Evolutionary conservation across 2,113 vertebrate genomes (phyloP).

Genomic region (Mesoclemmys tuberculata): DNA sequence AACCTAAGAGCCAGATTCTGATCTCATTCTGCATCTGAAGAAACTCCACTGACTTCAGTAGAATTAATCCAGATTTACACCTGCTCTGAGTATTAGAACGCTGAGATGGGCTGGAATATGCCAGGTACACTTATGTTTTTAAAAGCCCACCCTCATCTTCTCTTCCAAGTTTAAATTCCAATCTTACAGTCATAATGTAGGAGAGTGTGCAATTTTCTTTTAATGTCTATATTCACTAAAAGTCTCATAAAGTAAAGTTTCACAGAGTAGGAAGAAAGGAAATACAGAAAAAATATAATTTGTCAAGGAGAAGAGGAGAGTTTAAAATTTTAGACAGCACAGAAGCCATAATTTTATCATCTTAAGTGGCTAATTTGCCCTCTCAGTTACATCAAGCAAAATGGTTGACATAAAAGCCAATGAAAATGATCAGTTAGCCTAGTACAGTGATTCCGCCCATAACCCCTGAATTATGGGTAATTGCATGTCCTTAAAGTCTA

Average conservation of each 20-base stretch:
- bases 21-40: not conserved
- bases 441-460: fast-evolving
- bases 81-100: not conserved
- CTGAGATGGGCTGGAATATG: not conserved
- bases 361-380: not conserved
- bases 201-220: not conserved
- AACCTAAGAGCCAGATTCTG: not conserved
- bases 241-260: not conserved
- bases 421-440: fast-evolving
- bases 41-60: not conserved
- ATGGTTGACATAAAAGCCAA: not conserved
- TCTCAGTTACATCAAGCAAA: not conserved
- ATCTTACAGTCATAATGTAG: not conserved
- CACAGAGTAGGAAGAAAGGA: not conserved
- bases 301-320: not conserved
- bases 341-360: not conserved
- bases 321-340: not conserved
- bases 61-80: not conserved
- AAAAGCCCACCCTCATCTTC: not conserved
- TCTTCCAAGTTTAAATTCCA: not conserved
- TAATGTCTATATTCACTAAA: not conserved
- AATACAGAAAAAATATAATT: not conserved
- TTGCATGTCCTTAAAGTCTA: fast-evolving
- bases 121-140: not conserved
- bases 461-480: fast-evolving